phyloP scores from a whole-genome alignment of 2,113 vertebrate genomes.

The Pluvialis apricaria region DNA sequence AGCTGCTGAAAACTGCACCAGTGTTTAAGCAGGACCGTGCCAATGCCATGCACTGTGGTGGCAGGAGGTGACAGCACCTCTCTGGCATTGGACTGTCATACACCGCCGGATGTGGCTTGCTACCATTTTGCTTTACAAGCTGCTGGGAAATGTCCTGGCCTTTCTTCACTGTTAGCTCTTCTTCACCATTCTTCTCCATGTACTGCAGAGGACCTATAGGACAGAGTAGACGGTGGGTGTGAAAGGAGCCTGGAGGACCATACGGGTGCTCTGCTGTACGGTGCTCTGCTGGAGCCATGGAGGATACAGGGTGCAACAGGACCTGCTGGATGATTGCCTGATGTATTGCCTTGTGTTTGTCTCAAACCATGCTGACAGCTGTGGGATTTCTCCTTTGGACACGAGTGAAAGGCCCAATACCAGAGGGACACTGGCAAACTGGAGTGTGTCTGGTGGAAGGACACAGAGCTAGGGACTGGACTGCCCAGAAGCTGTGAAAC shows the following conservation, averaged over 20 bases:
- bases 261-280: accelerated
- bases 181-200: background rate
- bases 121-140: background rate
- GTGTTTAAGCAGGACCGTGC: background rate
- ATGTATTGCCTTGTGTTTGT: background rate
- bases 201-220: background rate
- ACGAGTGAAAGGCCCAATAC: background rate
- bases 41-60: background rate
- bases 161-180: background rate
- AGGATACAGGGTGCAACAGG: background rate
- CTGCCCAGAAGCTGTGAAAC: background rate
- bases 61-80: background rate
- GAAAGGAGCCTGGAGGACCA: background rate
- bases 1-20: background rate
- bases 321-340: background rate
- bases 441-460: background rate
- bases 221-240: background rate
- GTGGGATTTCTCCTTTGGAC: background rate
- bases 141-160: background rate
- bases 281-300: background rate
- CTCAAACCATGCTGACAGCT: background rate
- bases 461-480: background rate
- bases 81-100: accelerated
- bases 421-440: background rate
- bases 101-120: background rate